Evolutionary conservation across 1,140 invertebrate genomes (phyloP), one percentile per base, ranked within the genome.

Genomic region (Melipona quadrifasciata): DNA sequence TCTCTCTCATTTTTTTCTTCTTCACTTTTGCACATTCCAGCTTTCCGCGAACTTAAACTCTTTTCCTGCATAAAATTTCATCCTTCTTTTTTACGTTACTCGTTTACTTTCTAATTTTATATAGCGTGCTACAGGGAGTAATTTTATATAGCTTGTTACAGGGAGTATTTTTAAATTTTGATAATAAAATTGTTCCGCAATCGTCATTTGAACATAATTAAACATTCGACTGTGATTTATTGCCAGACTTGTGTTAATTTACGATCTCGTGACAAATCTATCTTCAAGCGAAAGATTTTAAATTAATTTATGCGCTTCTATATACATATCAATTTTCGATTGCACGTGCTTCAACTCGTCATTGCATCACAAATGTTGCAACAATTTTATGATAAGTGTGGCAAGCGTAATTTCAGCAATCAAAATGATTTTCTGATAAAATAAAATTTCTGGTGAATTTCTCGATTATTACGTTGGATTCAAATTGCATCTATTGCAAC

Each of bases 141-240:
- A 17, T 21, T n/a, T 12, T n/a, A 21, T n/a, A n/a, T n/a, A n/a
- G n/a, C n/a, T 21, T 27, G 3, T 34, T 19, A 19, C 16, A 17
- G 39, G 16, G 47, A 12, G 5, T 58, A 34, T 24, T 21, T n/a
- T 12, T n/a, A 21, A 76, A 39, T 16, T 17, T n/a, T 27, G 11
- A 14, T 19, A 82, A 31, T 75, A 65, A 83, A n/a, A 77, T 78
- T 34, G 19, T 61, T 64, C 64, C 11, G 34, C 55, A 19, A 68
- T 19, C 57, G 14, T 21, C 61, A 68, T 2, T 16, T 12, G 10
- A 31, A 31, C 31, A 51, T 53, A 71, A 19, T 61, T 19, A 51
- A 67, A 65, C 31, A n/a, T 14, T 79, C 14, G 16, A 17, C 17
- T 27, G 67, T 89, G 72, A 89, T 89, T 86, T 86, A 89, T 14